Evolutionary conservation across 2,797 vertebrate genomes (phyloP), one percentile per base, ranked within the genome.

Genomic region (Sebastes miniatus): DNA sequence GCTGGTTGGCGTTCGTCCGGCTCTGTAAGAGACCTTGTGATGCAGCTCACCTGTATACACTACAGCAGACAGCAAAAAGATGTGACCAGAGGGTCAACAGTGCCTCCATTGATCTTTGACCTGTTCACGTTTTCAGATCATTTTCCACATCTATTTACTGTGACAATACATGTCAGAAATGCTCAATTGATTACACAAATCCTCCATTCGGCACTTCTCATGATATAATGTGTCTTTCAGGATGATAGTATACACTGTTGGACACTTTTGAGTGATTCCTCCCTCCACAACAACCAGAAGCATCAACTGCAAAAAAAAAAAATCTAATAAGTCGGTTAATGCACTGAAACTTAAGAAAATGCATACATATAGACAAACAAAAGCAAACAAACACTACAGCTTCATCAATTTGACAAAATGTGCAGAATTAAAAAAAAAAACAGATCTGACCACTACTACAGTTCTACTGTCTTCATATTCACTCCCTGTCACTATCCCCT

Each of bases 1-100:
- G 76, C 8, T 97, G 73, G 87, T 97, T 0, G 98, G 98, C 1
- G 97, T 98, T 85, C 96, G 95, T 74, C 98, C 98, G 2, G 95
- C 98, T 13, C 89, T 98, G 98, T 99, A 95, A 98, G 98, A 80
- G 65, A 80, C 5, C 58, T 24, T 25, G 13, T 25, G 6, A 77
- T 24, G 3, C n/a, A 22, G 31, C 11, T 69, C 63, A 62, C 14
- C 39, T 67, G 20, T 68, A 4, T 11, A 29, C 22, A 50, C 20
- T 22, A 18, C 9, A 69, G n/a, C 58, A 70, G 27, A 27, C 14
- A 36, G n/a, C 18, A 20, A 68, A 72, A 31, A 70, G 32, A 25
- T 58, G n/a, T 24, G 2, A 56, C 11, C 12, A 50, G 14, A 54
- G 3, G 16, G 8, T 54, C 63, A 64, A 43, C 36, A 25, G 29